Evolutionary conservation across 2,113 vertebrate genomes (phyloP).

Genomic region (Perca flavescens): DNA sequence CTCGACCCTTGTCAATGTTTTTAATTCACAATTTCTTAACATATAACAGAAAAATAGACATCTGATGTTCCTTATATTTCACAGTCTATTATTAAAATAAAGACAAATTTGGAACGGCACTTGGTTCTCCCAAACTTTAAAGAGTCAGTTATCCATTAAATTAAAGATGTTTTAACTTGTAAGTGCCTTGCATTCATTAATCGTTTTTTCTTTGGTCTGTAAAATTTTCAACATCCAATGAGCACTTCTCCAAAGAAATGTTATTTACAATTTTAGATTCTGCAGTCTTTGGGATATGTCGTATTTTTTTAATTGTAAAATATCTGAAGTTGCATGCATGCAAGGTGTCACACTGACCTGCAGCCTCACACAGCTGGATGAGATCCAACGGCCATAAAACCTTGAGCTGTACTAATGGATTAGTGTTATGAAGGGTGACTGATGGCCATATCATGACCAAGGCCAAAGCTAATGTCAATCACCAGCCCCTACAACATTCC

Average conservation of each 20-base stretch:
- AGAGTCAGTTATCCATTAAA: neutral
- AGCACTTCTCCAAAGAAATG: slow-evolving; percentile 1
- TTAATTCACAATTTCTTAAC: slow-evolving; percentile 56
- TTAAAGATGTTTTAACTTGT: neutral
- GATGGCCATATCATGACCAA: slow-evolving; percentile 19
- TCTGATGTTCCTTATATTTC: slow-evolving; percentile 19
- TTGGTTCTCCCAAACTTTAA: slow-evolving; percentile 8
- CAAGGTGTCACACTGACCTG: neutral
- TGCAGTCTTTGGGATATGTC: neutral
- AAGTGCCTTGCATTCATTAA: neutral
- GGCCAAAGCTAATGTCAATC: slow-evolving; percentile 31
- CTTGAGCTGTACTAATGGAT: slow-evolving; percentile 3
- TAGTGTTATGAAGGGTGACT: slow-evolving; percentile 10
- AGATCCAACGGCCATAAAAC: slow-evolving; percentile 15
- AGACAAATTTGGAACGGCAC: neutral
- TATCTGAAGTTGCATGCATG: slow-evolving; percentile 10
- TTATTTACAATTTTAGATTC: neutral
- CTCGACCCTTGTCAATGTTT: slow-evolving; percentile 27
- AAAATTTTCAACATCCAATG: neutral
- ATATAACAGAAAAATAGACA: slow-evolving; percentile 30
- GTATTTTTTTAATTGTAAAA: neutral
- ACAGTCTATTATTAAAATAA: slow-evolving; percentile 39
- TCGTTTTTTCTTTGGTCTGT: neutral
- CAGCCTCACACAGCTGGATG: slow-evolving; percentile 14
- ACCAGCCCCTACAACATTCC: neutral